Evolutionary conservation across 2,888 invertebrate genomes (phyloP).

Genomic region (Octodonta nipae): DNA sequence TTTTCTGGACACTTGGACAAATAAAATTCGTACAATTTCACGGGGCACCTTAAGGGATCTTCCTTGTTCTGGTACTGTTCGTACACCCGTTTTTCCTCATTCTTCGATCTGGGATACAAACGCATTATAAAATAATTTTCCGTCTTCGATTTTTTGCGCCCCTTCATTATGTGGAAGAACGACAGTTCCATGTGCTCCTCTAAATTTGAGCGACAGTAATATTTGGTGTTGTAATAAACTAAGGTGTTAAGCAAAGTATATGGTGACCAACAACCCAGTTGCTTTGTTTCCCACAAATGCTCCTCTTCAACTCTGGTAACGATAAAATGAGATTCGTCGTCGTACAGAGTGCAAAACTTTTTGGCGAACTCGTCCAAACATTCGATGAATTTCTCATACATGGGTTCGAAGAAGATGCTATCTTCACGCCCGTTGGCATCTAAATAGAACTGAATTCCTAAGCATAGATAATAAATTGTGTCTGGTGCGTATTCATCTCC

Average conservation of each 20-base stretch:
- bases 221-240: constrained; percentile 85
- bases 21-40: constrained; percentile 86
- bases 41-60: constrained; percentile 67
- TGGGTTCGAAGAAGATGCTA: constrained; percentile 78
- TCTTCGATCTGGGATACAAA: constrained; percentile 28
- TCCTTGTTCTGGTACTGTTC: constrained; percentile 47
- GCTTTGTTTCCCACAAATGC: constrained; percentile 82
- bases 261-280: constrained; percentile 80
- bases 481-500: constrained; percentile 79
- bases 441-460: constrained; percentile 79
- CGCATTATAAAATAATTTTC: constrained; percentile 25
- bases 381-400: constrained; percentile 74
- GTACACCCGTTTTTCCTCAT: constrained; percentile 38
- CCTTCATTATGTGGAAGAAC: constrained; percentile 79
- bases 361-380: constrained; percentile 68
- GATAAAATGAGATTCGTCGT: constrained; percentile 61
- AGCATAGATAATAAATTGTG: constrained; percentile 76
- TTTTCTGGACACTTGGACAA: constrained; percentile 84
- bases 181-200: constrained; percentile 78
- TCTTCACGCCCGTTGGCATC: constrained; percentile 77
- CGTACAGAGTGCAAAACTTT: constrained; percentile 59
- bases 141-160: constrained; percentile 47
- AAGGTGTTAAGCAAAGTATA: constrained; percentile 75
- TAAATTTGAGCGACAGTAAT: constrained; percentile 75
- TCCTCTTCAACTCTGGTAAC: constrained; percentile 82